Percentiles rank a stretch among this genome's conserved stretches.
Evolutionary conservation across 2,113 vertebrate genomes (phyloP).

Genomic region (Zosterops lateralis): DNA sequence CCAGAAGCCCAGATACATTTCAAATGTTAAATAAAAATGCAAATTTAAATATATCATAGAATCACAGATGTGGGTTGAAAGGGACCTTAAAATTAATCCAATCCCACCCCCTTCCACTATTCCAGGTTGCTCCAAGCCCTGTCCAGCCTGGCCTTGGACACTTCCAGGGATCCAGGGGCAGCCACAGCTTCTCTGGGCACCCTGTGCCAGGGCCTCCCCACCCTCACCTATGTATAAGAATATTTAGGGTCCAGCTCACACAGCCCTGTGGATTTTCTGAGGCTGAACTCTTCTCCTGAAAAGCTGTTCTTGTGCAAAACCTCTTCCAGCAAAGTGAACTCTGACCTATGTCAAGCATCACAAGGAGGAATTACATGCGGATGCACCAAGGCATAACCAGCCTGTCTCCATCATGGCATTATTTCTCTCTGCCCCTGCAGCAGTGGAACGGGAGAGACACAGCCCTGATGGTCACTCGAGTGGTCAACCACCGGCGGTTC

Average conservation of each 20-base stretch:
- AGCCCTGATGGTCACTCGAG: slow-evolving; percentile 91
- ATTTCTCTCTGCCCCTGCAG: slow-evolving; percentile 62
- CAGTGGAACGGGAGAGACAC: slow-evolving; percentile 96
- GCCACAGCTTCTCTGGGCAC: neutral
- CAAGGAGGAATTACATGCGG: fast-evolving
- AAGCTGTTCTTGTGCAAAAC: neutral
- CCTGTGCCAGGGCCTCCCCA: fast-evolving
- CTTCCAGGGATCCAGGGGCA: neutral
- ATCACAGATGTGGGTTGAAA: neutral
- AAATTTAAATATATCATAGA: neutral
- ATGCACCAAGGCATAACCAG: fast-evolving
- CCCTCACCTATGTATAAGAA: neutral
- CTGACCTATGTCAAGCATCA: fast-evolving
- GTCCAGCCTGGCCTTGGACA: fast-evolving
- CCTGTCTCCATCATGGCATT: fast-evolving
- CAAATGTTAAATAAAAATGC: neutral
- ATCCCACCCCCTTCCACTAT: fast-evolving
- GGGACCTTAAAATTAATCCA: neutral
- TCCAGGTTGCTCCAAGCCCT: fast-evolving
- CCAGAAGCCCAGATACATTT: neutral
- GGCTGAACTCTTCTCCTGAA: neutral
- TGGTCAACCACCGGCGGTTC: slow-evolving; percentile 94
- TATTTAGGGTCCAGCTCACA: neutral
- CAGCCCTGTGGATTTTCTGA: neutral
- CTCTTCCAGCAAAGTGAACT: fast-evolving